These are phyloP conservation scores for Stenichneumon culpator DNA, from an alignment of 2,888 invertebrate genomes.

Conservation along the genomic window DNA sequence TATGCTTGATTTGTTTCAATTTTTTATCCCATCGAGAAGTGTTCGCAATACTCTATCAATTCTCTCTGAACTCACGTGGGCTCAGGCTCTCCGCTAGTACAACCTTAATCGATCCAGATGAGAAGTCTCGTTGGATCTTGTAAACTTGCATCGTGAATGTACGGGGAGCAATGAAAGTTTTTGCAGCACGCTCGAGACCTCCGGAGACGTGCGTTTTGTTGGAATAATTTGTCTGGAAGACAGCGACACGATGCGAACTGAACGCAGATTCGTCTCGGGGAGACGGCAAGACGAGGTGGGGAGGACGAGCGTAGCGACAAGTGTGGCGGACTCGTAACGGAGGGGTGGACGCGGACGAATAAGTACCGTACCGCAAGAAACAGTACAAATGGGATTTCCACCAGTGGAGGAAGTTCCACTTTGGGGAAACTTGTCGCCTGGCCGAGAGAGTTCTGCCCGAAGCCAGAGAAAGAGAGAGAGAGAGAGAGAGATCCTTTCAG, in stretches of 20 bases:
- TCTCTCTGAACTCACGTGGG: too few relatives aligned
- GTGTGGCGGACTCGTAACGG: conserved; percentile 8
- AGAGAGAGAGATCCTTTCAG: conserved; percentile 11
- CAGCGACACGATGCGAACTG: conserved; percentile 9
- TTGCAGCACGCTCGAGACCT: conserved; percentile 2
- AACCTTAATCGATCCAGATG: conserved; percentile 7
- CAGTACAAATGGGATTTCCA: conserved; percentile 65
- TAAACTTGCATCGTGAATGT: background rate
- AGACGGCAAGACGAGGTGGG: conserved; percentile 19
- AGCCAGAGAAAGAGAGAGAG: conserved; percentile 10
- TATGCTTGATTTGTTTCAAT: too few relatives aligned
- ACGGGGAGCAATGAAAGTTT: conserved; percentile 39
- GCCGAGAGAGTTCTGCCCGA: conserved; percentile 27
- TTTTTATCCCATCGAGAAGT: too few relatives aligned
- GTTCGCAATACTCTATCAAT: too few relatives aligned
- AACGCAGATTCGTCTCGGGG: conserved; percentile 33
- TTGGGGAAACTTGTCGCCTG: conserved; percentile 47
- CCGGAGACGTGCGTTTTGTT: conserved; percentile 24
- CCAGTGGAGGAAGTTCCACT: conserved; percentile 55
- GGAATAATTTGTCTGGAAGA: conserved; percentile 47
- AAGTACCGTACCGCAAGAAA: conserved; percentile 56
- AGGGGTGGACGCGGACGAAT: conserved; percentile 34
- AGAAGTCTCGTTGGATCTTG: conserved; percentile 25
- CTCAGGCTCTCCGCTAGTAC: too few relatives aligned
- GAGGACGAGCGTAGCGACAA: background rate